Percentiles rank a stretch among this genome's conserved stretches.
Evolutionary conservation across 92 coral and sea anemone genomes (phyloP).

Genomic region (Nematostella vectensis): DNA sequence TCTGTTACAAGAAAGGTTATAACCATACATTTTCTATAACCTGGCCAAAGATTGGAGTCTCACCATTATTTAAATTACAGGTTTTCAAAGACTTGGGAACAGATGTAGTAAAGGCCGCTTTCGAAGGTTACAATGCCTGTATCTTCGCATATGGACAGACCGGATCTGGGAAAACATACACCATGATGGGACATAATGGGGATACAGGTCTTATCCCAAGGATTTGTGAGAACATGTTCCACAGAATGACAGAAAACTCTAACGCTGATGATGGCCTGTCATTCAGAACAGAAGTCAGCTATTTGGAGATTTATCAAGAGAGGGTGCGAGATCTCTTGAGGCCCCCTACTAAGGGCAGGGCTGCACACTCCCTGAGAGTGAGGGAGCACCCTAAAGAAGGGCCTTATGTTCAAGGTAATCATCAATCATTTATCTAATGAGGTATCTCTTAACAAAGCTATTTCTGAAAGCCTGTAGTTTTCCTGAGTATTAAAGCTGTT

Average conservation of each 20-base stretch:
- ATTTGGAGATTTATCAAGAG: slow-evolving; percentile 89
- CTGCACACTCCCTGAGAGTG: slow-evolving; percentile 79
- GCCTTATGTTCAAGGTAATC: slow-evolving; percentile 90
- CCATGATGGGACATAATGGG: slow-evolving; percentile 90
- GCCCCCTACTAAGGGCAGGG: slow-evolving; percentile 82
- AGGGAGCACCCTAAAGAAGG: slow-evolving; percentile 98
- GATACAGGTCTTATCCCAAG: slow-evolving; percentile 86
- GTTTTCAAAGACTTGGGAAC: slow-evolving; percentile 92
- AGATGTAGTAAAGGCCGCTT: slow-evolving; percentile 89
- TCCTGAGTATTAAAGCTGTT: too few species aligned
- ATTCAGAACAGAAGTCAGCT: slow-evolving; percentile 94
- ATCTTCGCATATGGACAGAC: slow-evolving; percentile 98
- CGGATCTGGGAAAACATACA: slow-evolving; percentile 93
- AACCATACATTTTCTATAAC: too few species aligned
- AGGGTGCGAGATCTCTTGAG: slow-evolving; percentile 85
- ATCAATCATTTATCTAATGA: background rate
- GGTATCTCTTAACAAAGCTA: too few species aligned
- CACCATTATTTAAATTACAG: too few species aligned
- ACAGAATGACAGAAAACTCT: slow-evolving; percentile 54
- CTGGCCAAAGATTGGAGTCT: too few species aligned
- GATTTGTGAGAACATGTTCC: slow-evolving; percentile 91
- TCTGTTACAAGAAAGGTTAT: too few species aligned
- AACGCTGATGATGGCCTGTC: slow-evolving; percentile 74
- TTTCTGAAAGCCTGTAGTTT: too few species aligned
- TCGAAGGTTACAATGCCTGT: slow-evolving; percentile 96